phyloP scores from a whole-genome alignment of 2,113 vertebrate species.

The Saguinus imperator region DNA sequence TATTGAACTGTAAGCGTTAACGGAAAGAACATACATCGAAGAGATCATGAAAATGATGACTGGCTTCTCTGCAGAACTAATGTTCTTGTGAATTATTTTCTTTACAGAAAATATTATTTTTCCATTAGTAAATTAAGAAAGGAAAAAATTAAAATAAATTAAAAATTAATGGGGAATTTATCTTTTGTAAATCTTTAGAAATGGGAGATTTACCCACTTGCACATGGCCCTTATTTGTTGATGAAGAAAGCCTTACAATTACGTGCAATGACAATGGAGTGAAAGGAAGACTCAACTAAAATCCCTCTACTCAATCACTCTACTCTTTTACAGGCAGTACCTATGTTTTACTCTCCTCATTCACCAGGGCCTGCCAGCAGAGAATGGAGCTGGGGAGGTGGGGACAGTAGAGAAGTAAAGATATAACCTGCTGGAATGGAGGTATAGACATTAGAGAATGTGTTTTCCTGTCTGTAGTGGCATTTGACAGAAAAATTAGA shows the following conservation, averaged over 20 bases:
- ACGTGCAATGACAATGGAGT: neutral
- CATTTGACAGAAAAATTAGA: conserved; percentile 38
- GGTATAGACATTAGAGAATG: neutral
- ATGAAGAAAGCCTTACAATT: neutral
- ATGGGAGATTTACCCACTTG: neutral
- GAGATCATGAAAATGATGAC: neutral
- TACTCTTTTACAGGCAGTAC: neutral
- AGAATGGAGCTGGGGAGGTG: neutral
- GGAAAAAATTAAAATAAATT: neutral
- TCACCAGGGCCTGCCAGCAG: neutral
- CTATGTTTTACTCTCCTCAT: neutral
- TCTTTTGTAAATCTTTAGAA: conserved; percentile 38
- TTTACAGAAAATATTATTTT: neutral
- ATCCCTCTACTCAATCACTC: neutral
- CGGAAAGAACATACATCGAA: neutral
- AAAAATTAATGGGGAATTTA: conserved; percentile 3
- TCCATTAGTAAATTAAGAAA: neutral
- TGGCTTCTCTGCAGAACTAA: neutral
- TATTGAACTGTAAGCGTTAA: conserved; percentile 31
- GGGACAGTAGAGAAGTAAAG: neutral
- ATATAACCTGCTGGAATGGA: neutral
- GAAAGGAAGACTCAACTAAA: neutral
- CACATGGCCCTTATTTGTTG: neutral
- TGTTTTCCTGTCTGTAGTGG: neutral
- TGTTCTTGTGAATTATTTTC: neutral